phyloP scores from a whole-genome alignment of 2,888 invertebrate species.

The Syritta pipiens region DNA sequence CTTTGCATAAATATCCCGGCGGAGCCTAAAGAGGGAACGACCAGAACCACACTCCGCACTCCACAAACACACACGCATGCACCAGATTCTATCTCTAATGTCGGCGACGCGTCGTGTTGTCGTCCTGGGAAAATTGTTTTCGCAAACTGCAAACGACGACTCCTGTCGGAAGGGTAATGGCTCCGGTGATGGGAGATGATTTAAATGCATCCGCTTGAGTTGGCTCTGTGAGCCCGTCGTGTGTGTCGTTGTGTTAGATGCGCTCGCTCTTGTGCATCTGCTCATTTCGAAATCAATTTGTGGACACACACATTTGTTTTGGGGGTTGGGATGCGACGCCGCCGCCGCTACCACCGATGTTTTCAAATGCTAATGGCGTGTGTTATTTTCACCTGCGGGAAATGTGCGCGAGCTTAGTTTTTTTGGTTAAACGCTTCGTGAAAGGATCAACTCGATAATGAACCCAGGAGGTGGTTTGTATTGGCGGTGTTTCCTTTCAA shows the following conservation, averaged over 20 bases:
- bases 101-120: background rate
- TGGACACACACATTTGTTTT: slow-evolving; percentile 8
- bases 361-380: slow-evolving; percentile 48
- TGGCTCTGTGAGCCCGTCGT: slow-evolving; percentile 35
- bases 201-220: slow-evolving; percentile 65
- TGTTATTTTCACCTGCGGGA: slow-evolving; percentile 34
- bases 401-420: background rate
- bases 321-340: background rate
- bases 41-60: no score
- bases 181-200: slow-evolving; percentile 63
- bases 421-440: slow-evolving; percentile 6
- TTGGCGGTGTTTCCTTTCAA: background rate
- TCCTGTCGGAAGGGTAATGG: slow-evolving; percentile 40
- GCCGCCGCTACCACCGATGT: background rate
- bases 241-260: slow-evolving; percentile 42
- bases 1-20: slow-evolving; percentile 62
- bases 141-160: no score
- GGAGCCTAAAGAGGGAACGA: no score
- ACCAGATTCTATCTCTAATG: slow-evolving; percentile 21
- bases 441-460: slow-evolving; percentile 15
- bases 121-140: slow-evolving; percentile 48
- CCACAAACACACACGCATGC: background rate
- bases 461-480: slow-evolving; percentile 17
- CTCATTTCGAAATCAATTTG: slow-evolving; percentile 16
- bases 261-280: slow-evolving; percentile 24